Percentiles rank a stretch among this genome's conserved stretches.
phyloP scores from a whole-genome alignment of 2,888 invertebrate species.

The Nomada hirtipes region DNA sequence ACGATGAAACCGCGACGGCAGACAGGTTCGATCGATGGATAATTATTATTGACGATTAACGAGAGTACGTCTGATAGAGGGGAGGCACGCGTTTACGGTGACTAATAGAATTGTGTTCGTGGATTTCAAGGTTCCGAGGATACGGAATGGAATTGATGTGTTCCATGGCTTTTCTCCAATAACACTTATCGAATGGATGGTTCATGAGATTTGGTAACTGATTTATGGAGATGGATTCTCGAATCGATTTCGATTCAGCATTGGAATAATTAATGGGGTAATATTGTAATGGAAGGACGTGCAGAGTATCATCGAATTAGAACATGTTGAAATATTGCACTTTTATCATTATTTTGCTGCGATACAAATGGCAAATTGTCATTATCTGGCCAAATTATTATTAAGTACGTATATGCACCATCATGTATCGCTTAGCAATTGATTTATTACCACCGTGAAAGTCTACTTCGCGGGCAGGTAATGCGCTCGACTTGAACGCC shows the following conservation, averaged over 20 bases:
- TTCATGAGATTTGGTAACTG: not conserved
- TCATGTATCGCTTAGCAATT: too few relatives aligned
- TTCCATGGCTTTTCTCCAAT: not conserved
- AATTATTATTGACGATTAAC: constrained; percentile 56
- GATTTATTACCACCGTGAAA: too few relatives aligned
- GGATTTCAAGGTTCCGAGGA: constrained; percentile 32
- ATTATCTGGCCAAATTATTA: too few relatives aligned
- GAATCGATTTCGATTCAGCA: not conserved
- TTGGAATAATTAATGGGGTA: not conserved
- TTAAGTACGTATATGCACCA: too few relatives aligned
- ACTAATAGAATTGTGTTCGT: constrained; percentile 21
- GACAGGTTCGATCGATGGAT: constrained; percentile 31
- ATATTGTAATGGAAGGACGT: too few relatives aligned
- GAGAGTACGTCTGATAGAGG: not conserved
- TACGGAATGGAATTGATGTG: not conserved
- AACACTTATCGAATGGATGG: not conserved
- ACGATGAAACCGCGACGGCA: not conserved
- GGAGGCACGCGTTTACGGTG: constrained; percentile 2
- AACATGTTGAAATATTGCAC: too few relatives aligned
- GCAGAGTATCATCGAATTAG: too few relatives aligned
- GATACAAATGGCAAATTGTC: too few relatives aligned
- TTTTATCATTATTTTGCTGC: too few relatives aligned
- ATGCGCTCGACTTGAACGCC: too few relatives aligned
- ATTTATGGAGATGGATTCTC: not conserved
- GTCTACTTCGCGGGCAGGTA: too few relatives aligned